Conservation (phyloP, 2,113 vertebrate genomes). For the Desmodus rotundus region DNA sequence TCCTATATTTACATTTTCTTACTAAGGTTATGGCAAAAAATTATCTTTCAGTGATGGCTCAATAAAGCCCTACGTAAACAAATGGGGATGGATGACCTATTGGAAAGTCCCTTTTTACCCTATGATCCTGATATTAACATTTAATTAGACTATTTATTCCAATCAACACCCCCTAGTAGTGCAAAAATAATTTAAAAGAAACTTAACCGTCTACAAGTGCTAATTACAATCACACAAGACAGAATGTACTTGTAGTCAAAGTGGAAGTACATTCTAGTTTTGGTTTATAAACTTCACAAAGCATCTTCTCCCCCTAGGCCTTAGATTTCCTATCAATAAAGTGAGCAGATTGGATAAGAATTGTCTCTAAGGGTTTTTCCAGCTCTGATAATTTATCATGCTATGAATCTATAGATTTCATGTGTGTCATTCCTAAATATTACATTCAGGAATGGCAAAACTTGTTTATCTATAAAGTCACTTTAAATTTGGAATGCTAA, state of each 20-base stretch:
- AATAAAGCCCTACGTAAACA: background rate
- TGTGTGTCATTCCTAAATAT: background rate
- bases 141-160: background rate
- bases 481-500: background rate
- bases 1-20: constrained; percentile 1
- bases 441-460: background rate
- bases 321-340: background rate
- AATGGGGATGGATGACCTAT: background rate
- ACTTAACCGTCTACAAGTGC: background rate
- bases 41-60: background rate
- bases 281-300: background rate
- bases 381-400: background rate
- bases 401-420: background rate
- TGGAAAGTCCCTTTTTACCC: background rate
- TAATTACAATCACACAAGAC: background rate
- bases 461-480: background rate
- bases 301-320: background rate
- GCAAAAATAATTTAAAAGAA: background rate
- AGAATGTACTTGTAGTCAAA: background rate
- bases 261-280: background rate
- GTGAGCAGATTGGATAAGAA: background rate
- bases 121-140: background rate
- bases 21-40: background rate
- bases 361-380: background rate
- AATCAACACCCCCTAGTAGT: background rate